phyloP scores from a whole-genome alignment of 2,888 invertebrate species.

The Microchrysa polita region DNA sequence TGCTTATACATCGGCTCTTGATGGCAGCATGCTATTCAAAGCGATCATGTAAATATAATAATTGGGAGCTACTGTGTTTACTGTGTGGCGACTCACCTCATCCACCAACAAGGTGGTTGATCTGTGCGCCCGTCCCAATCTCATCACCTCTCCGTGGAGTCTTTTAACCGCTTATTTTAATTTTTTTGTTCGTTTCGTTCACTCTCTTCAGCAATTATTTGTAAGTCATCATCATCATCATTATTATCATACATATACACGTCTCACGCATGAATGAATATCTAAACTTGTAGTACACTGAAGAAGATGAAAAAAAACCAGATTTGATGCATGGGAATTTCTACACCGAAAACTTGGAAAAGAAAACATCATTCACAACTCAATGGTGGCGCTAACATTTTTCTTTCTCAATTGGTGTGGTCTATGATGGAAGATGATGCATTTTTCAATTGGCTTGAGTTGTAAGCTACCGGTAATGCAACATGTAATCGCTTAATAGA shows the following conservation, averaged over 20 bases:
- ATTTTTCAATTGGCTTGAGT: conserved; percentile 31
- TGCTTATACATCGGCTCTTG: conserved; percentile 32
- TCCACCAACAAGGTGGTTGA: not conserved
- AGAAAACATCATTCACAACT: not conserved
- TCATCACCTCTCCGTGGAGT: not conserved
- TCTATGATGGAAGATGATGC: conserved; percentile 2
- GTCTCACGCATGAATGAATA: conserved; percentile 12
- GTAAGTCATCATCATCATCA: conserved; percentile 17
- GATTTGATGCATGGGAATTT: conserved; percentile 33
- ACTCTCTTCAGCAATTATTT: conserved; percentile 5
- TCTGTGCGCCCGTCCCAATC: not conserved
- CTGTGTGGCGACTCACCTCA: not conserved
- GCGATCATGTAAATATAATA: conserved; percentile 42
- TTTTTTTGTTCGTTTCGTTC: too few species aligned
- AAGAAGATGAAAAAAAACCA: not conserved
- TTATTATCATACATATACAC: conserved; percentile 1
- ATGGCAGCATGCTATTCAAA: conserved; percentile 35
- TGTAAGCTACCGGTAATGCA: conserved; percentile 24
- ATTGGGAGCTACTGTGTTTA: conserved; percentile 43
- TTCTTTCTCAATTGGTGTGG: not conserved
- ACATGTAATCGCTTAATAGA: not conserved
- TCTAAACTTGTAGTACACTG: not conserved
- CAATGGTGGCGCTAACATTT: conserved; percentile 37
- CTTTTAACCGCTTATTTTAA: too few species aligned
- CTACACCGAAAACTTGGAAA: not conserved